phyloP scores from a whole-genome alignment of 2,797 vertebrate species.

The Tiaroga cobitis region DNA sequence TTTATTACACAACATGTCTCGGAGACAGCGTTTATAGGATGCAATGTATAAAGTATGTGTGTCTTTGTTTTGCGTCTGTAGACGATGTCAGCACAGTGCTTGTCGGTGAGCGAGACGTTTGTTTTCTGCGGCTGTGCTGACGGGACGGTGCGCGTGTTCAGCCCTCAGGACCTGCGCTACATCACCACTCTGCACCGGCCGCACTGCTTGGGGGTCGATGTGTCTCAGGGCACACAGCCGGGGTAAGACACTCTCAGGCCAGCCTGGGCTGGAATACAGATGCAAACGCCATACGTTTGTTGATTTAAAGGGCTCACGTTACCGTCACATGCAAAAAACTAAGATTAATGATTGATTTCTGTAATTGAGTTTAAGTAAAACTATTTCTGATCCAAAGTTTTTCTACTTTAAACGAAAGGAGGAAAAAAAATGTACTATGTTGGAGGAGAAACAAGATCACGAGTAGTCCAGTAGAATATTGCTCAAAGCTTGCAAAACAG shows the following conservation, averaged over 20 bases:
- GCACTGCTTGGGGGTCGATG: conserved; percentile 82
- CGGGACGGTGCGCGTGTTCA: conserved; percentile 82
- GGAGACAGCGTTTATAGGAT: neutral
- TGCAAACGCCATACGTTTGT: neutral
- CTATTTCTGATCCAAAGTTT: no score
- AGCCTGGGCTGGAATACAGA: no score
- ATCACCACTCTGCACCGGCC: conserved; percentile 83
- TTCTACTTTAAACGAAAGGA: neutral
- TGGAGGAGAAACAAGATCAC: neutral
- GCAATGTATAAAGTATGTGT: neutral
- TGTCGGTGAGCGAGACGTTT: conserved; percentile 77
- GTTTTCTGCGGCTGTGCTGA: conserved; percentile 89
- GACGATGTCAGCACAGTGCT: conserved; percentile 73
- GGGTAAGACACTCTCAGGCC: conserved; percentile 66
- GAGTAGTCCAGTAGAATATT: neutral
- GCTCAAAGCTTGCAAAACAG: neutral
- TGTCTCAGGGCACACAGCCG: conserved; percentile 67
- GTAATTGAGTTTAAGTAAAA: no score
- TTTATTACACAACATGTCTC: no score
- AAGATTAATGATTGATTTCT: no score
- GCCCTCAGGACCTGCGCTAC: conserved; percentile 77
- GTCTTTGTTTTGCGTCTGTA: conserved; percentile 53
- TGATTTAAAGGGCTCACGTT: neutral
- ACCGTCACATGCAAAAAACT: neutral
- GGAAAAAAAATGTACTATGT: no score